Conservation (phyloP, 2,113 vertebrate species). For the Dolichotis patagonum region DNA sequence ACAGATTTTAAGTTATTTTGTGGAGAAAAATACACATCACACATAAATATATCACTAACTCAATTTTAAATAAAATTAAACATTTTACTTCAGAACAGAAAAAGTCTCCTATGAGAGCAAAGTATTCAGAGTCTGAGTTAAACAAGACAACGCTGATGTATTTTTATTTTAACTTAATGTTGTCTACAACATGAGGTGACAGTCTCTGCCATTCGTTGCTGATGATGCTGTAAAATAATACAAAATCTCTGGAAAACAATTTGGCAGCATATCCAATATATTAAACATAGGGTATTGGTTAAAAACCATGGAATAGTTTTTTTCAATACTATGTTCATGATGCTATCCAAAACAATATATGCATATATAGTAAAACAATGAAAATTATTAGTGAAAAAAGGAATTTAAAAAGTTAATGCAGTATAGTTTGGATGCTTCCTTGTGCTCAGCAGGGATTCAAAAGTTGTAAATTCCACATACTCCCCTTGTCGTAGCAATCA, state of each 20-base stretch:
- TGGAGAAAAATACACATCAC: neutral
- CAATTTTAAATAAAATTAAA: conserved; percentile 64
- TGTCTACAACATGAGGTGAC: neutral
- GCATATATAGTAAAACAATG: too few species aligned
- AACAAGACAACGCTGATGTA: neutral
- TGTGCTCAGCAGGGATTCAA: neutral
- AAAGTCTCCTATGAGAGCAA: neutral
- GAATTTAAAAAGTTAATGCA: neutral
- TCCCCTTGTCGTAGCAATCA: neutral
- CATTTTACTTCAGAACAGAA: conserved; percentile 42
- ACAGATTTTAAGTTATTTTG: conserved; percentile 69
- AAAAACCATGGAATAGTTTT: neutral
- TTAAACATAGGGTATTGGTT: neutral
- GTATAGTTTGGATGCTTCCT: neutral
- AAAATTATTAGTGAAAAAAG: neutral
- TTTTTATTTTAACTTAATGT: neutral
- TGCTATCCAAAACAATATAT: neutral
- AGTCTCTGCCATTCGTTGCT: neutral
- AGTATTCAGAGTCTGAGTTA: conserved; percentile 37
- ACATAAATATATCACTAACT: conserved; percentile 52
- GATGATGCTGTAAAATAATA: neutral
- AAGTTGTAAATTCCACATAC: too few species aligned
- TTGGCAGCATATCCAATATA: neutral
- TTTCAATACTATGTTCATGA: neutral
- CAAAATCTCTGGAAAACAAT: neutral